phyloP scores from a whole-genome alignment of 2,888 invertebrate genomes.

The Melanophora roralis region DNA sequence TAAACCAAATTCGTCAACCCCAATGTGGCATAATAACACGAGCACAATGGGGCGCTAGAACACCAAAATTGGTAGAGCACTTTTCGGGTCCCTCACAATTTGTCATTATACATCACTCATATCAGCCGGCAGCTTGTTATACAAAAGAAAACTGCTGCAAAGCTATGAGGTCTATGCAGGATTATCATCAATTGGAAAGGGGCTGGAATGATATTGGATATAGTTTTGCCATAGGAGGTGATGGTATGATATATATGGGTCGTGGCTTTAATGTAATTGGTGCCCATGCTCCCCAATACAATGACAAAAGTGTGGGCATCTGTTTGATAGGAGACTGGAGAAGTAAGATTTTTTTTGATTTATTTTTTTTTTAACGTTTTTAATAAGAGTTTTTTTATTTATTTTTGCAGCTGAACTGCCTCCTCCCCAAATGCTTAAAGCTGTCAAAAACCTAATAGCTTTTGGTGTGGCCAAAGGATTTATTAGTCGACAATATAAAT shows the following conservation, averaged over 20 bases:
- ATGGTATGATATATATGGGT: conserved; percentile 84
- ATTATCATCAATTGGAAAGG: conserved; percentile 80
- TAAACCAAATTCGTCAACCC: conserved; percentile 67
- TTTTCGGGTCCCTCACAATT: conserved; percentile 81
- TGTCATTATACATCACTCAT: conserved; percentile 86
- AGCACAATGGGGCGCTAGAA: conserved; percentile 80
- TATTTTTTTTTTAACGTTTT: neutral
- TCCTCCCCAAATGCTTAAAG: conserved; percentile 80
- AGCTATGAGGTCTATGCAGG: conserved; percentile 83
- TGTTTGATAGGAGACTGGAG: conserved; percentile 86
- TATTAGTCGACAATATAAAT: conserved; percentile 80
- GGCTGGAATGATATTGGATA: conserved; percentile 85
- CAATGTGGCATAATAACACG: conserved; percentile 75
- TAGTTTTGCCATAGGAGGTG: conserved; percentile 85
- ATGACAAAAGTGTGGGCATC: conserved; percentile 83
- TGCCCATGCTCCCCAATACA: conserved; percentile 85
- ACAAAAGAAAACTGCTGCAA: conserved; percentile 78
- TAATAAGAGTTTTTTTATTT: neutral
- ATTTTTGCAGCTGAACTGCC: conserved; percentile 79
- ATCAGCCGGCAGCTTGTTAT: conserved; percentile 81
- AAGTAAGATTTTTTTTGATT: conserved; percentile 78
- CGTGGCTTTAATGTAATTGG: conserved; percentile 84
- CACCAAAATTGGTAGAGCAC: conserved; percentile 77
- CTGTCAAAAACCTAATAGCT: conserved; percentile 80
- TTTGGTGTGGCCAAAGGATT: conserved; percentile 81